Percentiles rank a stretch among this genome's conserved stretches.
Evolutionary conservation across 2,888 invertebrate species (phyloP).

Genomic region (Rhopalosiphum nymphaeae): DNA sequence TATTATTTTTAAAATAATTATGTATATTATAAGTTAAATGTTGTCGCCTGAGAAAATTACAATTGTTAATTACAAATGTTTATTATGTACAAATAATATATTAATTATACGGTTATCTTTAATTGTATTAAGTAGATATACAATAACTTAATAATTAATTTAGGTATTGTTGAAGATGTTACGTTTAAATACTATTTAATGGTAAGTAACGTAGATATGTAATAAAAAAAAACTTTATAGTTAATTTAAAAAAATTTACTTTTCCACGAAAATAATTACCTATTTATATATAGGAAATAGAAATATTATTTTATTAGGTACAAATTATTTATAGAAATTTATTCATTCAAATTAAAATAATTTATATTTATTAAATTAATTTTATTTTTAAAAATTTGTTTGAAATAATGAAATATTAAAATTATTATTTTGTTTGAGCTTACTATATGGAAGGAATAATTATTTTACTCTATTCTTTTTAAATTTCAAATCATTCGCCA

Average conservation of each 20-base stretch:
- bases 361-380: neutral
- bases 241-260: neutral
- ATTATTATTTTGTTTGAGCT: neutral
- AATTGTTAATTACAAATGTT: too few relatives aligned
- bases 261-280: neutral
- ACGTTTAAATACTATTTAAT: neutral
- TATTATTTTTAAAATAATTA: too few relatives aligned
- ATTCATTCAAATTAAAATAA: neutral
- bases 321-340: neutral
- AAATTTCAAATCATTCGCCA: neutral
- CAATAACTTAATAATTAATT: neutral
- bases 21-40: too few relatives aligned
- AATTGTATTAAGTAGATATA: too few relatives aligned
- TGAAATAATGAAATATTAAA: neutral
- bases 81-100: too few relatives aligned
- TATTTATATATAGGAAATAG: neutral
- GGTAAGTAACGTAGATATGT: neutral
- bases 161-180: neutral
- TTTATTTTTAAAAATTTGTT: neutral
- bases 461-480: neutral
- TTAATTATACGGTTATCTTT: too few relatives aligned
- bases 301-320: neutral
- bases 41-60: too few relatives aligned
- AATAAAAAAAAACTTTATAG: neutral
- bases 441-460: neutral